Base-by-base conservation (phyloP, 2,888 invertebrate genomes). In the Cordilura impudica region DNA sequence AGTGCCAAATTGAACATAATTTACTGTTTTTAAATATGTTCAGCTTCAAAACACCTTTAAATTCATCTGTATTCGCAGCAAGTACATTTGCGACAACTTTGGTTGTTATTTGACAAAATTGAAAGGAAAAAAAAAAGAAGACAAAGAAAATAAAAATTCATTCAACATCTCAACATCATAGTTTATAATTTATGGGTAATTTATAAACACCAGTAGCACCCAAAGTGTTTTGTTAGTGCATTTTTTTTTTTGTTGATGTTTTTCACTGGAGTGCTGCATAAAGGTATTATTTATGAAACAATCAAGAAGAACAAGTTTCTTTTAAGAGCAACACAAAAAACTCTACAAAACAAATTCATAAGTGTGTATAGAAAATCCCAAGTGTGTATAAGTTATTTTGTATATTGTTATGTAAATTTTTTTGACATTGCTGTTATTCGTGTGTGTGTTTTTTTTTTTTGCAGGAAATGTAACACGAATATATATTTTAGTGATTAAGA, bases 251-350 rank as follows among this genome's bases (percentile, higher is more conserved):
- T 73, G 63, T 39, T 51, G 16, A 60, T 35, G 12, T 73, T 67
- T 53, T 71, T 7, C 26, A 29, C 65, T 70, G 60, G 58, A 74
- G 73, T 67, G 75, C 61, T 63, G 63, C 75, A 79, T 79, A 79
- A 79, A 79, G 71, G 79, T 75, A 79, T 79, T 79, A 79, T 75
- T 79, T 79, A 75, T 79, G 79, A 75, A 79, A 79, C 79, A 75
- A 75, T 79, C 79, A 63, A 56, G 79, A 71, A 79, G 79, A 79
- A 75, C 79, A 79, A 79, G 79, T 79, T 75, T 72, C 4, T 51
- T 1, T 49, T 39, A 3, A 39, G 4, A 39, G 35, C 35, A n/a
- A 39, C 12, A 39, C n/a, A 39, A 39, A 39, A n/a, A n/a, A n/a
- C n/a, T n/a, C n/a, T n/a, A n/a, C n/a, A n/a, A n/a, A n/a, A n/a